Evolutionary conservation across 2,113 vertebrate species (phyloP).

Genomic region (Myotis brandtii): DNA sequence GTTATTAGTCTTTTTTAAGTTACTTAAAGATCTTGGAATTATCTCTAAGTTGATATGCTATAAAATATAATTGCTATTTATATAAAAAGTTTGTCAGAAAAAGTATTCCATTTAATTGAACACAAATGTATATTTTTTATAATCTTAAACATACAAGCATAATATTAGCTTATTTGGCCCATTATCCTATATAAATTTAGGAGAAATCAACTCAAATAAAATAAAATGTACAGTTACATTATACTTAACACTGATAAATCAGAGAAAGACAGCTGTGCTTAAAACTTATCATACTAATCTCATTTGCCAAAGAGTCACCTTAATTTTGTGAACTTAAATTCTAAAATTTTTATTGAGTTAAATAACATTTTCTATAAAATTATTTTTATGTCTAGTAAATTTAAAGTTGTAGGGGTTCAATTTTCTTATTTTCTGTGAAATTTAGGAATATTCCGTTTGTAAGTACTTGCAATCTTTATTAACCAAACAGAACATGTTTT

Average conservation of each 20-base stretch:
- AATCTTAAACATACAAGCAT: neutral
- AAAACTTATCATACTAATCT: neutral
- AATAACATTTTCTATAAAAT: neutral
- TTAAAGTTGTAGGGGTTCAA: neutral
- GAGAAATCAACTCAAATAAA: conserved; percentile 7
- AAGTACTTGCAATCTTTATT: neutral
- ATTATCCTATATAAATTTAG: neutral
- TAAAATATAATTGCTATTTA: neutral
- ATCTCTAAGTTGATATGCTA: conserved; percentile 1
- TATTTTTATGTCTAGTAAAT: neutral
- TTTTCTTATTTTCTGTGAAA: conserved; percentile 16
- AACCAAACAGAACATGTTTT: neutral
- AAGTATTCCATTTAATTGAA: neutral
- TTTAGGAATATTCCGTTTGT: neutral
- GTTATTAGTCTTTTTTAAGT: neutral
- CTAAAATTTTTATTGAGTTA: conserved; percentile 15
- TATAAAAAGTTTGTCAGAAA: neutral
- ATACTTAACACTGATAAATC: neutral
- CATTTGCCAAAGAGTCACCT: neutral
- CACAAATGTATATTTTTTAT: neutral
- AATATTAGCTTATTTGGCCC: neutral
- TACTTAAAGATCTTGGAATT: neutral
- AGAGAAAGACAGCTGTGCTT: conserved; percentile 10
- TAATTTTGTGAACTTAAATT: neutral
- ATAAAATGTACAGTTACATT: neutral